Evolutionary conservation across 2,113 vertebrate genomes (phyloP).

Genomic region (Mystacornis crossleyi): DNA sequence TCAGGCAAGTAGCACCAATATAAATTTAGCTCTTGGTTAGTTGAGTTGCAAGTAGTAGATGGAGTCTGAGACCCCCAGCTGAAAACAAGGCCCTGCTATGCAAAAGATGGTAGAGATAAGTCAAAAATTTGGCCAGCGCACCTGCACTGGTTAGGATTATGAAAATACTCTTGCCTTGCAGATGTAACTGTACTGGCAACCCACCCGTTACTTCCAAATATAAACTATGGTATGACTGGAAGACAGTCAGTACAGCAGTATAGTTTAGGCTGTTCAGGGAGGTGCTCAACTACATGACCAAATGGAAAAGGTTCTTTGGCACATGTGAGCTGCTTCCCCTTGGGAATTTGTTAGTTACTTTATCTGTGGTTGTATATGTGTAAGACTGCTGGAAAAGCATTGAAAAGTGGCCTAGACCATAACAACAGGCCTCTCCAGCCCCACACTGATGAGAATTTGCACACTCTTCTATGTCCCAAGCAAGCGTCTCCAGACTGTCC

Average conservation of each 20-base stretch:
- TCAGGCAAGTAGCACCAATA: not conserved
- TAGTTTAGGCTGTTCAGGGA: not conserved
- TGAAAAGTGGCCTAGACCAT: not conserved
- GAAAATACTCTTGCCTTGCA: conserved; percentile 2
- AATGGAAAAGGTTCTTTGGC: not conserved
- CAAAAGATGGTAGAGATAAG: not conserved
- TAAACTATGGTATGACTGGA: not conserved
- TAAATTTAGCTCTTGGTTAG: not conserved
- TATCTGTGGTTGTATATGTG: not conserved
- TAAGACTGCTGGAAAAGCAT: not conserved
- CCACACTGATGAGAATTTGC: not conserved
- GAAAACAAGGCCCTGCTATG: conserved; percentile 9
- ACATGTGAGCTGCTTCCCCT: not conserved
- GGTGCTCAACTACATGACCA: not conserved
- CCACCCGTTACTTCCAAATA: not conserved
- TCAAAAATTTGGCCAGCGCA: not conserved
- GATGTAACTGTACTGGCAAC: not conserved
- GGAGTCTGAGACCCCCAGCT: not conserved
- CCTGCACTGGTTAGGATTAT: not conserved
- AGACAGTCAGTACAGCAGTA: not conserved
- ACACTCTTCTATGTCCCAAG: not conserved
- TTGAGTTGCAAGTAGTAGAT: not conserved
- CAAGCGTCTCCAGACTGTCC: accelerated
- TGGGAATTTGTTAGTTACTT: not conserved
- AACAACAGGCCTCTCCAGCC: not conserved